Evolutionary conservation across 37 sponge, comb jelly and placozoan genomes (phyloP), one percentile per base, ranked within the genome.

Genomic region (Diacarnus erythraeanus): DNA sequence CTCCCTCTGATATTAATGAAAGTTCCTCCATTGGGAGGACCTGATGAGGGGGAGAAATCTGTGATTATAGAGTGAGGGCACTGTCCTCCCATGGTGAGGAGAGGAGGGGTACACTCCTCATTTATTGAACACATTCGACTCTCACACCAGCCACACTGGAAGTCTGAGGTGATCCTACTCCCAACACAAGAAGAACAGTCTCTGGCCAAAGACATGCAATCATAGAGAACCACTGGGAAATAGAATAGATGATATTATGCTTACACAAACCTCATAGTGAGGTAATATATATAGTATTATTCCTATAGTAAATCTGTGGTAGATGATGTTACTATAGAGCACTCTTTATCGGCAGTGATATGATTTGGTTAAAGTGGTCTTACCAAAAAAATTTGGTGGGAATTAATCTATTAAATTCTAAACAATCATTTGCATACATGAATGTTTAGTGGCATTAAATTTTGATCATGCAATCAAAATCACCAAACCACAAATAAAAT

Each of bases 61-160:
- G 70, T 67, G 20, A 94, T 87, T 4, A 20, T 35, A 17, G 88
- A 89, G 27, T 37, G 8, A 35, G 84, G 64, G 74, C 90, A 89
- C 10, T 59, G 42, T 59, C 20, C 35, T 38, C 77, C 77, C 2
- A 25, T 67, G 0, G 39, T 40, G 21, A 42, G 26, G 25, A 40
- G 26, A 27, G 42, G 41, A 37, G n/a, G 25, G 21, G 37, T 61
- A 47, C 83, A 83, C n/a, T 74, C 69, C 74, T 75, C 82, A 38
- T 29, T 20, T 3, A 58, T 21, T 2, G 64, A 39, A 59, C 82
- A 81, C 21, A 35, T 65, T 38, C 38, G 12, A 66, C 64, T 26
- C 61, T 34, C 29, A 80, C 90, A 89, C 86, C 85, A 89, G 38
- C 90, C 87, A 79, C 90, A 89, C 51, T 56, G 26, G 40, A 77